Conservation (phyloP, 2,888 invertebrate species). For the Adineta ricciae region DNA sequence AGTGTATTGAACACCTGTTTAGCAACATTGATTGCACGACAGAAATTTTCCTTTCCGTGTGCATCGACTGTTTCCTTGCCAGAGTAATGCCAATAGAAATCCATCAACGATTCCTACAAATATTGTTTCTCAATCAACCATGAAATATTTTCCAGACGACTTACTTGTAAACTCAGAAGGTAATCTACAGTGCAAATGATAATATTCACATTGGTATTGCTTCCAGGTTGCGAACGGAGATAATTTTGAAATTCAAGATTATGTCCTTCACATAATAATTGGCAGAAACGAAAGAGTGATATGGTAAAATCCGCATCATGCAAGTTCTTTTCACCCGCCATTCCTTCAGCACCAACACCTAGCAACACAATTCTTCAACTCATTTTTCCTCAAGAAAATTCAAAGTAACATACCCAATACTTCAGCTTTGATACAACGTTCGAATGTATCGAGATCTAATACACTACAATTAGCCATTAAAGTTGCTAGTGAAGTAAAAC, state of each 20-base stretch:
- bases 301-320: slow-evolving; percentile 98
- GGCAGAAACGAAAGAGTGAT: slow-evolving; percentile 91
- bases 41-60: slow-evolving; percentile 94
- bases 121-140: not conserved
- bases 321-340: slow-evolving; percentile 96
- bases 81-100: slow-evolving; percentile 99
- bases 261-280: slow-evolving; percentile 97
- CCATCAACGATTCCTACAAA: slow-evolving; percentile 53
- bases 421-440: slow-evolving; percentile 87
- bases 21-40: slow-evolving; percentile 94
- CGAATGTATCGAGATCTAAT: slow-evolving; percentile 93
- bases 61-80: slow-evolving; percentile 92
- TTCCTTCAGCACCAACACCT: slow-evolving; percentile 57
- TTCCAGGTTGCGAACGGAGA: slow-evolving; percentile 91
- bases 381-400: not conserved
- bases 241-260: slow-evolving; percentile 99
- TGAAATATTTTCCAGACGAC: too few relatives aligned
- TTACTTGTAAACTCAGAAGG: slow-evolving; percentile 69
- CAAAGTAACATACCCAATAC: slow-evolving; percentile 41
- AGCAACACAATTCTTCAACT: too few relatives aligned
- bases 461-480: slow-evolving; percentile 92
- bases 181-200: slow-evolving; percentile 99
- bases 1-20: slow-evolving; percentile 93
- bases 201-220: slow-evolving; percentile 96
- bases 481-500: slow-evolving; percentile 96